These are phyloP conservation scores for Engraulis encrasicolus DNA, from an alignment of 2,113 vertebrate species.

Conservation along the genomic window DNA sequence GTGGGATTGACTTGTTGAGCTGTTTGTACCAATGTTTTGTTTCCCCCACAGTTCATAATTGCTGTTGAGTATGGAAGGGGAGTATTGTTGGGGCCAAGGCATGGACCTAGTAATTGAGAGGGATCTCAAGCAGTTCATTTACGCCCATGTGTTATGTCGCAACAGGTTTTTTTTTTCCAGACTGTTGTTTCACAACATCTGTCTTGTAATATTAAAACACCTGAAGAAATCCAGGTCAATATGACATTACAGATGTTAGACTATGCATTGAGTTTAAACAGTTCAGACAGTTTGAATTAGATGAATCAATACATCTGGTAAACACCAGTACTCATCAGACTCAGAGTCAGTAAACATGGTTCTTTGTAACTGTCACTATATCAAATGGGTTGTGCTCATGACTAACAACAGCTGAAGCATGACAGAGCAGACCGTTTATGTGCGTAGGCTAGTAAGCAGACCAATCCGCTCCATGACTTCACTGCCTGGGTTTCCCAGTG, in stretches of 20 bases:
- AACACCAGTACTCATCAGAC: not conserved
- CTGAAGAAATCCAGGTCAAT: not conserved
- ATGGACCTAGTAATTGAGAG: not conserved
- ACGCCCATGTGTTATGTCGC: not conserved
- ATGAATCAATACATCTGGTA: not conserved
- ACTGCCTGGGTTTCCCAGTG: not conserved
- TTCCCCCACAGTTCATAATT: too few species aligned
- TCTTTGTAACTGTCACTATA: not conserved
- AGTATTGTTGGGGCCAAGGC: not conserved
- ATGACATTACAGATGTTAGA: too few species aligned
- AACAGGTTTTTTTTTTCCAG: not conserved
- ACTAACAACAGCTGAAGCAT: slow-evolving; percentile 37
- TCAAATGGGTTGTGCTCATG: slow-evolving; percentile 26
- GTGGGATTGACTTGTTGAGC: too few species aligned
- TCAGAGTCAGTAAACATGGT: not conserved
- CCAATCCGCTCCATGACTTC: not conserved
- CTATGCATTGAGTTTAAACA: not conserved
- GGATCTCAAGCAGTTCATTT: not conserved
- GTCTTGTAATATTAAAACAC: not conserved
- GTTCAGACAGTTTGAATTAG: not conserved
- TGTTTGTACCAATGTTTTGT: too few species aligned
- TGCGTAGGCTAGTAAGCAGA: too few species aligned
- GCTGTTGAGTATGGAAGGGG: too few species aligned
- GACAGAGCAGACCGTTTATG: slow-evolving; percentile 22
- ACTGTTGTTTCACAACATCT: not conserved